Percentiles rank a stretch among this genome's conserved stretches.
Evolutionary conservation across 2,797 vertebrate genomes (phyloP).

Genomic region (Macropodus opercularis): DNA sequence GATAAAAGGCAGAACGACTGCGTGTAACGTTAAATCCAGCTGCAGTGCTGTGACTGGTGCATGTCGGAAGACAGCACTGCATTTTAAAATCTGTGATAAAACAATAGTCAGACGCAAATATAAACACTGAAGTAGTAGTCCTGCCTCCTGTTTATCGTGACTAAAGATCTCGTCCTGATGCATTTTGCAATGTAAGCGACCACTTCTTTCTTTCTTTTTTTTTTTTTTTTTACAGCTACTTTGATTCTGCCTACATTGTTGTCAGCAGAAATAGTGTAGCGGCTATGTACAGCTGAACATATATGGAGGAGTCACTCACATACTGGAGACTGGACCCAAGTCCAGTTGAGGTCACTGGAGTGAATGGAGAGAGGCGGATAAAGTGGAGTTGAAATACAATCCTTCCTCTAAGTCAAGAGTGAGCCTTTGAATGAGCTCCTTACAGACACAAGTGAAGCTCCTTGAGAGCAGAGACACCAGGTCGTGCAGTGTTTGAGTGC

Average conservation of each 20-base stretch:
- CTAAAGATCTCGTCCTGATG: background rate
- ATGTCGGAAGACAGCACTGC: background rate
- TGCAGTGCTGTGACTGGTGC: background rate
- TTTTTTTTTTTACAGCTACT: background rate
- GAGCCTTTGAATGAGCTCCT: slow-evolving; percentile 38
- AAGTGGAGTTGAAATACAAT: slow-evolving; percentile 52
- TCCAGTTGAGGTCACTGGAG: slow-evolving; percentile 28
- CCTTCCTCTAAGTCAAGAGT: slow-evolving; percentile 37
- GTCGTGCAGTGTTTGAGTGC: background rate
- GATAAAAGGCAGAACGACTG: background rate
- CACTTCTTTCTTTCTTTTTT: too few relatives aligned
- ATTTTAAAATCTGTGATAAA: background rate
- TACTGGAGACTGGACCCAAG: slow-evolving; percentile 17
- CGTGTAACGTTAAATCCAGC: background rate
- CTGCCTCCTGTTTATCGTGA: background rate
- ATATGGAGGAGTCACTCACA: slow-evolving; percentile 14
- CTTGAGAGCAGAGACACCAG: slow-evolving; percentile 15
- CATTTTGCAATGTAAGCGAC: background rate
- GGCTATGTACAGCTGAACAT: background rate
- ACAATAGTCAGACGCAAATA: background rate
- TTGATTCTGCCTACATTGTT: background rate
- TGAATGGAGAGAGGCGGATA: slow-evolving; percentile 26
- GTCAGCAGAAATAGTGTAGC: slow-evolving; percentile 3
- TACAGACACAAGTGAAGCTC: slow-evolving; percentile 19
- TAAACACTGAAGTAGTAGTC: background rate